These are phyloP conservation scores for Oryzias woworae DNA, from an alignment of 2,113 vertebrate genomes.

Conservation along the genomic window DNA sequence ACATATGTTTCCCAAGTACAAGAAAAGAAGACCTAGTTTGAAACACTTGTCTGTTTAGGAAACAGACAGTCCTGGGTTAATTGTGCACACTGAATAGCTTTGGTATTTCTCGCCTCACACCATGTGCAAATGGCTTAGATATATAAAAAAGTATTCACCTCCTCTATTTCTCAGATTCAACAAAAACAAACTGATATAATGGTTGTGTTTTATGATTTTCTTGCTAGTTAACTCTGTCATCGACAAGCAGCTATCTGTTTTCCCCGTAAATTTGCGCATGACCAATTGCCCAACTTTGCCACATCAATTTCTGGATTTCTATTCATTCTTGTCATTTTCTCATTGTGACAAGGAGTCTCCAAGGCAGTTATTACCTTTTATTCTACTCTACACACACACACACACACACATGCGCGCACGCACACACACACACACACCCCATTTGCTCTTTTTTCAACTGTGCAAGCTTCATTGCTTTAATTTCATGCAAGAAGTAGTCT, in stretches of 20 bases:
- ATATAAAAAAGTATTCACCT: too few species aligned
- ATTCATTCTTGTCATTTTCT: constrained; percentile 45
- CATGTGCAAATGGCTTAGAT: too few species aligned
- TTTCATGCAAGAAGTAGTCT: constrained; percentile 70
- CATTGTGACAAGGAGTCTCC: constrained; percentile 50
- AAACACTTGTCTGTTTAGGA: too few species aligned
- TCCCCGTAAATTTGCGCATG: constrained; percentile 40
- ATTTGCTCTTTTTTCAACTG: constrained; percentile 66
- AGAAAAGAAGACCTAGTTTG: too few species aligned
- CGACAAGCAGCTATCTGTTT: constrained; percentile 25
- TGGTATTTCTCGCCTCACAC: too few species aligned
- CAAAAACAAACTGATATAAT: not conserved
- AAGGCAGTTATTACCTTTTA: constrained; percentile 56
- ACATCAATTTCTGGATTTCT: constrained; percentile 32
- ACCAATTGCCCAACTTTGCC: constrained; percentile 39
- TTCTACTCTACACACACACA: constrained; percentile 4
- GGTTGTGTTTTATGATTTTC: constrained; percentile 5
- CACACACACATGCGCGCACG: too few species aligned
- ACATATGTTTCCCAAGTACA: too few species aligned
- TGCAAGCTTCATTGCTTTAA: constrained; percentile 69
- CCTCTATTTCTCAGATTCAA: not conserved
- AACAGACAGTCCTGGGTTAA: too few species aligned
- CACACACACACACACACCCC: too few species aligned
- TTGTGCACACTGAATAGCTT: too few species aligned
- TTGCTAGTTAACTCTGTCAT: constrained; percentile 21